A percentile compares a stretch with the other conserved stretches of the same genome.
These are phyloP conservation scores for Antechinus stuartii DNA, from an alignment of 2,113 vertebrate species.

Conservation along the genomic window DNA sequence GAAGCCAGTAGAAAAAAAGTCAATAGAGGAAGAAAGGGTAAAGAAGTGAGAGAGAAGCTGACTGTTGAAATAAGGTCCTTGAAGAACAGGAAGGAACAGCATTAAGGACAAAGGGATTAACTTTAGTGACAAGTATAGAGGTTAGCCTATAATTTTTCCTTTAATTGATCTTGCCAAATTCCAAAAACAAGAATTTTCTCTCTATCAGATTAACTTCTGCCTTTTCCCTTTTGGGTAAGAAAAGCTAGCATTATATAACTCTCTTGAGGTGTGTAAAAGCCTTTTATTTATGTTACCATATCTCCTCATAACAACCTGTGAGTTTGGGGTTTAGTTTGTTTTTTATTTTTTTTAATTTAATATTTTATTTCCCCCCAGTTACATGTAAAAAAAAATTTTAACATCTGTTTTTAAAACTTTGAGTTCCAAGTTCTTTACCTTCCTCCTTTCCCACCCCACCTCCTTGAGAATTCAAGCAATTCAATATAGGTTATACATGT, in stretches of 20 bases:
- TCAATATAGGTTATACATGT: too few species aligned
- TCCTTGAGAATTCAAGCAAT: too few species aligned
- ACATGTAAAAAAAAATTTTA: too few species aligned
- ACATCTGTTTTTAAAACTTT: too few species aligned
- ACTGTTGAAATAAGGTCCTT: background rate
- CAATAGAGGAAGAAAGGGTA: background rate
- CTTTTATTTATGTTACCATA: background rate
- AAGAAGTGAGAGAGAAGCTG: background rate
- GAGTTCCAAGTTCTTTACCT: too few species aligned
- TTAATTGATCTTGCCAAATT: slow-evolving; percentile 53
- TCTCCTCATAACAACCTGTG: background rate
- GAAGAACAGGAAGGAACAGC: background rate
- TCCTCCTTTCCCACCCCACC: too few species aligned
- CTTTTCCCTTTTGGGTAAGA: background rate
- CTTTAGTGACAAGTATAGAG: background rate
- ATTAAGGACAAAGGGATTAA: background rate
- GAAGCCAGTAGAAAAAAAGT: background rate
- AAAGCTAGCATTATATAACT: background rate
- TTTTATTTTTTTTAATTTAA: too few species aligned
- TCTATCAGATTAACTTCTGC: background rate
- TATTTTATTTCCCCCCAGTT: too few species aligned
- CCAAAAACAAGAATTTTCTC: slow-evolving; percentile 50
- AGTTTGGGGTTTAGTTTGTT: background rate
- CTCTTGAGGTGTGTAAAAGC: background rate
- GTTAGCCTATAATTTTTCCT: slow-evolving; percentile 4